These are phyloP conservation scores for Hylaeus anthracinus DNA, from an alignment of 1,140 invertebrate genomes.

Conservation along the genomic window DNA sequence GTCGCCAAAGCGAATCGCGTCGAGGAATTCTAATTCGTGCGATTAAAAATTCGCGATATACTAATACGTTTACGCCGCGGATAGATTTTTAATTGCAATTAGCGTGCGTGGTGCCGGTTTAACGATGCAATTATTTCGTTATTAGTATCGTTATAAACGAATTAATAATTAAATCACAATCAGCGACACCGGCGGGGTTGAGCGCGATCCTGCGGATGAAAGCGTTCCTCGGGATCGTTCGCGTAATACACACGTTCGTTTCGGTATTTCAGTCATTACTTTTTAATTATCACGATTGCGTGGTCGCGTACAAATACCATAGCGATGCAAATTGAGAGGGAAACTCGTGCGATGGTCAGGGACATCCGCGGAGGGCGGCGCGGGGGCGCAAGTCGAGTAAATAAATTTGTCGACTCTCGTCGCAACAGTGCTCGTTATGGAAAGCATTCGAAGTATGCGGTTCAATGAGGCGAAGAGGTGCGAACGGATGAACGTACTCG, in stretches of 20 bases:
- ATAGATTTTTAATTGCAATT: conserved; percentile 38
- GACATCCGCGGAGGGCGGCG: neutral
- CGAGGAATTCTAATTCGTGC: too few species aligned
- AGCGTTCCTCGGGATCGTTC: conserved; percentile 16
- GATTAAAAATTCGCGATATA: neutral
- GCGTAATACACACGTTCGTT: conserved; percentile 33
- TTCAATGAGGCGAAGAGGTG: conserved; percentile 48
- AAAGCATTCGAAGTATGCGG: conserved; percentile 56
- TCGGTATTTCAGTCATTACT: conserved; percentile 33
- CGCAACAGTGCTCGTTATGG: conserved; percentile 51
- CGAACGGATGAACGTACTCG: conserved; percentile 54
- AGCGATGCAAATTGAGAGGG: conserved; percentile 46
- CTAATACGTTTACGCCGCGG: neutral
- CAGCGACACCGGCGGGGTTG: neutral
- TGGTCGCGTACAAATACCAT: conserved; percentile 37
- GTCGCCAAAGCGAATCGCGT: too few species aligned
- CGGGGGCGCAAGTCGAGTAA: conserved; percentile 50
- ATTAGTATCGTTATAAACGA: conserved; percentile 43
- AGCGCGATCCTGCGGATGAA: neutral
- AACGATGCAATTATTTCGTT: conserved; percentile 22
- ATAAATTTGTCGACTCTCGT: conserved; percentile 64
- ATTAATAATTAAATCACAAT: conserved; percentile 47
- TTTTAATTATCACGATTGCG: conserved; percentile 58
- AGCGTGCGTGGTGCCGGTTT: neutral
- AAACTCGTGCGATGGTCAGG: conserved; percentile 1